These are phyloP conservation scores for Cherax destructor DNA, from an alignment of 1,140 invertebrate species.

Conservation along the genomic window DNA sequence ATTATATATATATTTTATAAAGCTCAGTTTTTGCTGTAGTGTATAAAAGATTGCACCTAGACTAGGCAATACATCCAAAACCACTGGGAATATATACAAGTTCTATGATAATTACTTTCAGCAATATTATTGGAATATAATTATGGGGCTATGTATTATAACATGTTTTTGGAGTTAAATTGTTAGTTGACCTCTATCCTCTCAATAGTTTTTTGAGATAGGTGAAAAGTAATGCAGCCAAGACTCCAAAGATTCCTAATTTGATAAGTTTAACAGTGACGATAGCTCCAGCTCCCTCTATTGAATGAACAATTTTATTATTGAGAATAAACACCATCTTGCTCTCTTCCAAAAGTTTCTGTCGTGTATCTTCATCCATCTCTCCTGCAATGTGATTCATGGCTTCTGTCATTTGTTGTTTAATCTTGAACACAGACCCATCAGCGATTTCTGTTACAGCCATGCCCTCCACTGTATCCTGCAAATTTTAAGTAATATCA, in stretches of 20 bases:
- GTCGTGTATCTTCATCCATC: constrained; percentile 81
- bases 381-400: constrained; percentile 83
- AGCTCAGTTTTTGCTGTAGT: too few species aligned
- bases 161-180: background rate
- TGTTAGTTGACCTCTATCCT: constrained; percentile 2
- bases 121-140: too few species aligned
- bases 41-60: too few species aligned
- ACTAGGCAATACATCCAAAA: too few species aligned
- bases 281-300: constrained; percentile 78
- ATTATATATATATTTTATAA: too few species aligned
- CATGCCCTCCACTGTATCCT: constrained; percentile 75
- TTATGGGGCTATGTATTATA: background rate
- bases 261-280: constrained; percentile 75
- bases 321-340: constrained; percentile 85
- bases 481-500: background rate
- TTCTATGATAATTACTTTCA: too few species aligned
- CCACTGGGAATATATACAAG: too few species aligned
- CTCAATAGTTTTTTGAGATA: constrained; percentile 41
- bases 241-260: constrained; percentile 30
- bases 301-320: constrained; percentile 83
- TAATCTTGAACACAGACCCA: constrained; percentile 80
- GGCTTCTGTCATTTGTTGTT: constrained; percentile 80
- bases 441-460: constrained; percentile 81
- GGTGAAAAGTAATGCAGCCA: constrained; percentile 23
- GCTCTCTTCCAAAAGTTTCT: constrained; percentile 85